Percentiles rank a stretch among this genome's conserved stretches.
phyloP scores from a whole-genome alignment of 1,140 invertebrate species.

The Bradysia coprophila region DNA sequence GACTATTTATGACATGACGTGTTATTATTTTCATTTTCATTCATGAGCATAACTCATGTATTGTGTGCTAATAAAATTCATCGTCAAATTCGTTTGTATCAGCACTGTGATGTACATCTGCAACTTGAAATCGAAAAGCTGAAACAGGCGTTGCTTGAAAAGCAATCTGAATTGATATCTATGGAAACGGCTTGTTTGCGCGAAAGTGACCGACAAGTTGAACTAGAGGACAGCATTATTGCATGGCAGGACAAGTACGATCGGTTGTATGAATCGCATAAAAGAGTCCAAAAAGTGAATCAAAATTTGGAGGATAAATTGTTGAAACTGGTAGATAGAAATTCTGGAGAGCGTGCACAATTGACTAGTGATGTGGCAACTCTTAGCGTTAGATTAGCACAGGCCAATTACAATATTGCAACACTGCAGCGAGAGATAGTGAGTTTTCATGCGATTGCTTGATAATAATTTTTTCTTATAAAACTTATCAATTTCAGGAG shows the following conservation, averaged over 20 bases:
- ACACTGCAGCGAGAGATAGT: constrained; percentile 86
- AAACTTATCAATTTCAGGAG: constrained; percentile 48
- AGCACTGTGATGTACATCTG: constrained; percentile 43
- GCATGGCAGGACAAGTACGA: constrained; percentile 87
- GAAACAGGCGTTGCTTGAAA: constrained; percentile 56
- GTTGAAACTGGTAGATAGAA: constrained; percentile 79
- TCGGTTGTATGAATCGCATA: constrained; percentile 81
- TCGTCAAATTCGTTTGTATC: no score
- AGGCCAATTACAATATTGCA: constrained; percentile 70
- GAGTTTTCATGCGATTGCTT: constrained; percentile 23
- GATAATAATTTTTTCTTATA: constrained; percentile 6
- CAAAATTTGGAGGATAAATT: constrained; percentile 90
- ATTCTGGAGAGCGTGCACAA: constrained; percentile 75
- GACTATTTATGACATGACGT: no score
- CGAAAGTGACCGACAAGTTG: constrained; percentile 54
- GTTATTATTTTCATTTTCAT: no score
- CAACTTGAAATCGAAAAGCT: constrained; percentile 77
- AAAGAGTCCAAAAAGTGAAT: constrained; percentile 86
- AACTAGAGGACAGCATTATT: constrained; percentile 64
- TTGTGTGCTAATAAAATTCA: no score
- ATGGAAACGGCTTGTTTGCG: constrained; percentile 73
- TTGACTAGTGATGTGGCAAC: constrained; percentile 75
- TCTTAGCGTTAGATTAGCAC: constrained; percentile 69
- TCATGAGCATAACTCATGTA: no score
- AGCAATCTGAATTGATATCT: constrained; percentile 62